Evolutionary conservation across 2,113 vertebrate genomes (phyloP).

Genomic region (Salminus brasiliensis): DNA sequence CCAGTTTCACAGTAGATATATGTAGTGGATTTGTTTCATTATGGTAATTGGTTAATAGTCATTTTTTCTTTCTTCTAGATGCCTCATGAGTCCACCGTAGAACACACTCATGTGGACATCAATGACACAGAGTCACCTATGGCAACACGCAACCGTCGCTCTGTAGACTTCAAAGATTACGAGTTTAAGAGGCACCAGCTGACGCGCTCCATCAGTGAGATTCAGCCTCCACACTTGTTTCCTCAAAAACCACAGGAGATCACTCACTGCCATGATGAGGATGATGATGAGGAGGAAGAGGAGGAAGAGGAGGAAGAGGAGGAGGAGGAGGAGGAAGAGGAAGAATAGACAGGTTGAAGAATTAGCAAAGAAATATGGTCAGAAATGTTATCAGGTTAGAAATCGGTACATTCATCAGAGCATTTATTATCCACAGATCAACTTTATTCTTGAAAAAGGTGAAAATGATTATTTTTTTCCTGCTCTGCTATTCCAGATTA

Average conservation of each 20-base stretch:
- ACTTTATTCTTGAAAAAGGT: constrained; percentile 9
- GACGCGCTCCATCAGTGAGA: constrained; percentile 96
- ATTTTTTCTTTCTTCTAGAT: constrained; percentile 79
- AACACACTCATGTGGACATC: constrained; percentile 90
- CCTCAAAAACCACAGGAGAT: constrained; percentile 96
- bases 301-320: constrained; percentile 88
- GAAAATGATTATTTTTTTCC: not conserved
- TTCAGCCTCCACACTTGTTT: constrained; percentile 97
- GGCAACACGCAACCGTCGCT: constrained; percentile 91
- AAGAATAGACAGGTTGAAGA: constrained; percentile 45
- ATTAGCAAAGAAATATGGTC: constrained; percentile 37
- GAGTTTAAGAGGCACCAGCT: constrained; percentile 92
- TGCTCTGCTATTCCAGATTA: constrained; percentile 9
- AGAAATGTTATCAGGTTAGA: not conserved
- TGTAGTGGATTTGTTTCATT: no score
- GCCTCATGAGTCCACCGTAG: constrained; percentile 97
- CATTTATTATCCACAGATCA: constrained; percentile 27
- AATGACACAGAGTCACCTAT: constrained; percentile 89
- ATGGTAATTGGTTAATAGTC: no score
- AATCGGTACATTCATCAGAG: not conserved
- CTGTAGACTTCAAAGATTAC: constrained; percentile 91
- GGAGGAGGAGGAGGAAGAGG: constrained; percentile 77
- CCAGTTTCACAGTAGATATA: no score
- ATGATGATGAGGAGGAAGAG: constrained; percentile 96
- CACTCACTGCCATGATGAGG: constrained; percentile 98